Evolutionary conservation across 2,888 invertebrate species (phyloP), one percentile per base, ranked within the genome.

Genomic region (Drosophila mimetica): DNA sequence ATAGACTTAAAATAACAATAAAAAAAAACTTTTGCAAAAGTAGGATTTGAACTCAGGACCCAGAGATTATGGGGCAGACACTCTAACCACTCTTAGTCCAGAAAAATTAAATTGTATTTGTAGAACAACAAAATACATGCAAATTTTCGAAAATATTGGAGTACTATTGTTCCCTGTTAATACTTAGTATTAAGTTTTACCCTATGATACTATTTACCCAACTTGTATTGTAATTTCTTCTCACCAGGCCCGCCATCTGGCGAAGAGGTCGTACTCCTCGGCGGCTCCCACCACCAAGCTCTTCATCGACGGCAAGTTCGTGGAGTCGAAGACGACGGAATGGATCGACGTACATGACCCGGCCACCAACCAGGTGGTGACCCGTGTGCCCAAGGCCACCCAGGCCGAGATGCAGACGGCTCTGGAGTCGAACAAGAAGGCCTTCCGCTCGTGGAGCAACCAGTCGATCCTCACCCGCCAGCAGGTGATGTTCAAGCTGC

Each of bases 291-390:
- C 96, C 6, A 97, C 98, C 20, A 99, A 99, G 92, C 94, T 99
- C 67, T 99, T 97, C 92, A 97, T 99, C 81, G 96, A 99, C 93
- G 99, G 99, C 59, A 95, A 98, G 92, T 96, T 97, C 92, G 93
- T 95, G 20, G 99, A 99, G 72, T 99, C 99, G 0, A 96, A 98
- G 91, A 94, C 98, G 0, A 95, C 92, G 20, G 96, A 99, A 85
- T 99, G 97, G 96, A 96, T 99, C 85, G 98, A 99, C 87, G 94
- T 99, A 9, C 96, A 97, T 77, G 96, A 99, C 92, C 99, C 99
- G 44, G 98, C 98, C 4, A 98, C 97, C 46, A 97, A 98, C 93
- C 94, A 97, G 92, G 91, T 96, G 30, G 93, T 96, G 61, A 94
- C 95, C 63, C 94, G 96, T 77, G 98, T 99, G 30, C 99, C 99